Conservation (phyloP, 1,140 invertebrate genomes). For the Campoletis sonorensis region DNA sequence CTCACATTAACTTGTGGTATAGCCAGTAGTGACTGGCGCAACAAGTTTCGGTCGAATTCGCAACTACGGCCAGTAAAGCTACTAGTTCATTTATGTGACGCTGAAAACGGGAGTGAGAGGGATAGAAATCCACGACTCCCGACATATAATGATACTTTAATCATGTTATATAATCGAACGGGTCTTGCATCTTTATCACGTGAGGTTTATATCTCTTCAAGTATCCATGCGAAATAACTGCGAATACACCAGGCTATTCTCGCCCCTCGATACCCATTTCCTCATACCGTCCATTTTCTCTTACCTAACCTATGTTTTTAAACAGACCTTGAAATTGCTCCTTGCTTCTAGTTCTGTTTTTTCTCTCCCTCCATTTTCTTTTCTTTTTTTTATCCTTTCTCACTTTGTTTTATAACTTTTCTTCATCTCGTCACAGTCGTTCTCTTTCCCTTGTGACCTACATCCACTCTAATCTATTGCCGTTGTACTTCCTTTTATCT, state of each 20-base stretch:
- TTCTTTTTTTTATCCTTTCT: too few species aligned
- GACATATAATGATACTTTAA: slow-evolving; percentile 26
- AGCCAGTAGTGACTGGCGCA: slow-evolving; percentile 13
- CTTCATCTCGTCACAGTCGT: too few species aligned
- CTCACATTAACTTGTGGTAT: not conserved
- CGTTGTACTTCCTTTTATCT: not conserved
- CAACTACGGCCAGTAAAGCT: not conserved
- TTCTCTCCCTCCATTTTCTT: not conserved
- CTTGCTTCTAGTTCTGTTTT: not conserved
- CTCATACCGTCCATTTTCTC: slow-evolving; percentile 30
- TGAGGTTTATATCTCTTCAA: not conserved
- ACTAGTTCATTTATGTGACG: not conserved
- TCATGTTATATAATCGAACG: slow-evolving; percentile 21
- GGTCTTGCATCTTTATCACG: not conserved
- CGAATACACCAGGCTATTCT: too few species aligned
- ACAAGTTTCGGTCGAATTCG: slow-evolving; percentile 36
- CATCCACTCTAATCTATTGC: not conserved
- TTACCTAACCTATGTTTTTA: slow-evolving; percentile 36
- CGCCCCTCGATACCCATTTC: slow-evolving; percentile 16
- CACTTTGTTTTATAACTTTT: not conserved
- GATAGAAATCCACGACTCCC: not conserved
- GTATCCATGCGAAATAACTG: not conserved
- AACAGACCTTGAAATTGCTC: slow-evolving; percentile 32
- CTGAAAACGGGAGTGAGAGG: not conserved
- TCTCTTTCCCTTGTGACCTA: slow-evolving; percentile 21